Evolutionary conservation across 2,888 invertebrate species (phyloP), one percentile per base, ranked within the genome.

Genomic region (Mactromeris polynyma): DNA sequence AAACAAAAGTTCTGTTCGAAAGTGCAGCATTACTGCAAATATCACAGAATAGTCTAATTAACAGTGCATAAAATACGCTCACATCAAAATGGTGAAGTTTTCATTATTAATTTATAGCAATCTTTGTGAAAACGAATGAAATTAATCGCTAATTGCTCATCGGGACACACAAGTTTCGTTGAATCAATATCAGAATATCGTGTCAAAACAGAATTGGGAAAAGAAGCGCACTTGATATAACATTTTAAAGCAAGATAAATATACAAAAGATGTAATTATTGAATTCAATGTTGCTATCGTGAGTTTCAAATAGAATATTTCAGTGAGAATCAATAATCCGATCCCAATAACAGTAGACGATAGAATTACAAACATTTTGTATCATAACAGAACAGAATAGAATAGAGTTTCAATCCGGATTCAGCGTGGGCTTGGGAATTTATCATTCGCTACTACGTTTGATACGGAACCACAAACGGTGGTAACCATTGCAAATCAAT

Each of bases 271-370:
- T 19, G 73, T 36, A 36, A 73, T 73, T 73, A 73, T 73, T 73
- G 73, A 73, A 73, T 73, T 36, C 73, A 73, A 36, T 36, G 19
- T 73, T 33, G 73, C 73, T 73, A 73, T 21, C 33, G 73, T 33
- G 73, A 26, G 73, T 73, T 73, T 73, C 33, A 36, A 73, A 73
- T 36, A 73, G 73, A 73, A 73, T 73, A 73, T 73, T 73, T 73
- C 73, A 73, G 33, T 73, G 33, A 36, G 33, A 36, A 73, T 73
- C 73, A 36, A 73, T 73, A 73, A 0, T 19, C 19, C 33, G 31
- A 9, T 73, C 36, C 19, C 7, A 26, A 7, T 3, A 73, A 7
- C 73, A 73, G 73, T 2, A 19, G 36, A 17, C 33, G 14, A 73
- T 73, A 73, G 36, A 73, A 73, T 73, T 73, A 73, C 73, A 73